Base-by-base conservation (phyloP, 2,888 invertebrate species). In the Metalampra italica region DNA sequence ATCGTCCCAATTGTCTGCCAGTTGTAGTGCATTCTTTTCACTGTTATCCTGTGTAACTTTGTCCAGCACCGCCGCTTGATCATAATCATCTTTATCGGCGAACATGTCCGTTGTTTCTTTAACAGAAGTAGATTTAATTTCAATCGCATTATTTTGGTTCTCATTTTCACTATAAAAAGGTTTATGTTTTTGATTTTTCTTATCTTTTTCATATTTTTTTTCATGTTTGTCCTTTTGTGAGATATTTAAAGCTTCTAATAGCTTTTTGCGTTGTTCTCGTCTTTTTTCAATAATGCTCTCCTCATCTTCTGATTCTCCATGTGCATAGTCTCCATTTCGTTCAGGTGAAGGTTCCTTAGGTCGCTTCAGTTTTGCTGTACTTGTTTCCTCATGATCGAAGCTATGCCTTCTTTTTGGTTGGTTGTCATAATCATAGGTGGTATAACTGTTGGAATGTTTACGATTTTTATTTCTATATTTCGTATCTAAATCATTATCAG, bases 1-100 rank as follows among this genome's bases (percentile, higher is more conserved):
- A 90, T 99, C 98, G 80, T 99, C 99, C 98, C 98, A 99, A 79
- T 99, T 99, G 78, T 99, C 99, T 5, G 94, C 96, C 54, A 96
- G 94, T 11, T 97, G 96, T 36, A 3, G 36, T 32, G 96, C 95
- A 76, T 97, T 98, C 51, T 90, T 90, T 53, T 92, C 92, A 55
- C 66, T 70, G 41, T 72, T 69, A 49, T 66, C 68, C 55, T 75
- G 74, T 45, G 58, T 66, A 8, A 70, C 64, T 53, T 63, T 66
- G 46, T 78, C 73, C 3, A 57, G 52, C 34, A 49, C 53, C 54
- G 62, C 92, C 68, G 93, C 94, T 66, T 93, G 91, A 37, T 93
- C 92, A 78, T 97, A 96, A 74, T 95, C 95, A 78, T 96, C 95
- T 65, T 94, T 94, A 72, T 98, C 97, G 49, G 97, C 96, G 90